Evolutionary conservation across 2,113 vertebrate genomes (phyloP).

Genomic region (Salvelinus fontinalis): DNA sequence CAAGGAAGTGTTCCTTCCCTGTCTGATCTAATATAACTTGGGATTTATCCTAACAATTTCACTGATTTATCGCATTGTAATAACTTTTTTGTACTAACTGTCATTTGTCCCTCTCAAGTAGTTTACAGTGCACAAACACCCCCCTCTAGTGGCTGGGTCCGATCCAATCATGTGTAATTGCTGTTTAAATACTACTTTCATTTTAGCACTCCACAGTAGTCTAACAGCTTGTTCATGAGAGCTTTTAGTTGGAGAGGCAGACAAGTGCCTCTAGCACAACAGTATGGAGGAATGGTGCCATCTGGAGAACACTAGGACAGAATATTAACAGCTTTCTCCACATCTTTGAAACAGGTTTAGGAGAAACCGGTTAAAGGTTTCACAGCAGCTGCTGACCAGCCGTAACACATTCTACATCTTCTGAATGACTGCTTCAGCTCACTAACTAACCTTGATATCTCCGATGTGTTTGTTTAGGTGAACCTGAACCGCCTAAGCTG

Average conservation of each 20-base stretch:
- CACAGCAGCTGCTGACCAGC: no score
- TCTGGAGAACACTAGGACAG: background rate
- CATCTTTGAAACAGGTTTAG: slow-evolving; percentile 11
- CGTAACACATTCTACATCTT: background rate
- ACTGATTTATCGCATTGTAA: background rate
- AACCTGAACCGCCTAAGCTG: slow-evolving; percentile 91
- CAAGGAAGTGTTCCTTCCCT: slow-evolving; percentile 1
- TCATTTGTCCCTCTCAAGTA: background rate
- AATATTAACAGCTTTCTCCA: background rate
- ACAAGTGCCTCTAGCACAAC: background rate
- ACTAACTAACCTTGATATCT: slow-evolving; percentile 6
- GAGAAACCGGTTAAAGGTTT: background rate
- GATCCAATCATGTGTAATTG: slow-evolving; percentile 26
- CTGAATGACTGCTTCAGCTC: background rate
- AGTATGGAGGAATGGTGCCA: background rate
- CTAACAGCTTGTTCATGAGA: background rate
- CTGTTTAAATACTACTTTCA: slow-evolving; percentile 41
- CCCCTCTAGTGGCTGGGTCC: background rate
- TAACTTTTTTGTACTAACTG: no score
- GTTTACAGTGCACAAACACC: background rate
- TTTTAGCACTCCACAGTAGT: background rate
- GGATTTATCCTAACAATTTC: background rate
- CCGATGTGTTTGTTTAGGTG: slow-evolving; percentile 74
- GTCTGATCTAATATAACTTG: background rate
- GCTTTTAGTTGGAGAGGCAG: background rate